phyloP scores from a whole-genome alignment of 2,888 invertebrate species.

The Zhuqinia jingwanae region DNA sequence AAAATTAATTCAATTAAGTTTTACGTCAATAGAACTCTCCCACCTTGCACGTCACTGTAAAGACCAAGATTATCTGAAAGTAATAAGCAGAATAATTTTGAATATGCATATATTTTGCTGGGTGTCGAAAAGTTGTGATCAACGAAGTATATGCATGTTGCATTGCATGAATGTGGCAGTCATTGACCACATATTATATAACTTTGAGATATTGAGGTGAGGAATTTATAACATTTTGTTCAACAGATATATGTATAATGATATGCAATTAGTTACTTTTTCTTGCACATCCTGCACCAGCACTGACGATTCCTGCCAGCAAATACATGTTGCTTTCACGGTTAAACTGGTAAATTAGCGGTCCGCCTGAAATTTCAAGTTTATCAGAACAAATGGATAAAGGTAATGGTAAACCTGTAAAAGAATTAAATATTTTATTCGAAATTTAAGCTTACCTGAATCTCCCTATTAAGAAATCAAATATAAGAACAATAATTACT shows the following conservation, averaged over 20 bases:
- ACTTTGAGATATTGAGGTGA: too few relatives aligned
- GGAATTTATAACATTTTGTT: too few relatives aligned
- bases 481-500: background rate
- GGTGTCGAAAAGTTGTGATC: too few relatives aligned
- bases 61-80: slow-evolving; percentile 45
- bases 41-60: slow-evolving; percentile 52
- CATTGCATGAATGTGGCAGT: background rate
- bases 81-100: background rate
- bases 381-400: background rate
- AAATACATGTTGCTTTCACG: background rate
- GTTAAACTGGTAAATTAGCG: slow-evolving; percentile 40
- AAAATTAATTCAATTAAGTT: background rate
- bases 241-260: background rate
- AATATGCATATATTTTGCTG: background rate
- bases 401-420: too few relatives aligned
- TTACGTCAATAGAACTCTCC: background rate
- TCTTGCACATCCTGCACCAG: slow-evolving; percentile 57
- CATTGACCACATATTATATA: too few relatives aligned
- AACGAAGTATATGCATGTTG: background rate
- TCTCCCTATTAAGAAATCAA: slow-evolving; percentile 20
- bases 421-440: too few relatives aligned
- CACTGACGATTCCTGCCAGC: slow-evolving; percentile 53
- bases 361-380: slow-evolving; percentile 32
- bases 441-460: too few relatives aligned
- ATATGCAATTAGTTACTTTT: background rate